Evolutionary conservation across 2,113 vertebrate genomes (phyloP).

Genomic region (Heterotis niloticus): DNA sequence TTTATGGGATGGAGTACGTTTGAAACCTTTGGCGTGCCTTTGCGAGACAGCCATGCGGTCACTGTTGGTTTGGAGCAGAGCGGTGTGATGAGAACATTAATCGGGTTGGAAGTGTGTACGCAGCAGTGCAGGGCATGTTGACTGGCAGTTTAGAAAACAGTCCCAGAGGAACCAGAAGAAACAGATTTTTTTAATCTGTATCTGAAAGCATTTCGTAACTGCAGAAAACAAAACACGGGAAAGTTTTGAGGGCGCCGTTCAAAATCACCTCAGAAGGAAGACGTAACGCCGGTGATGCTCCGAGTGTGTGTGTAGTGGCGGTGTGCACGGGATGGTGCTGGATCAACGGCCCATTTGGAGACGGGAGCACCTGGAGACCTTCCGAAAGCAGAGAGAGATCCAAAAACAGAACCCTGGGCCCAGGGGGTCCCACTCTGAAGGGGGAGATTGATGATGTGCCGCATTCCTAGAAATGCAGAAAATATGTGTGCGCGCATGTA

Average conservation of each 20-base stretch:
- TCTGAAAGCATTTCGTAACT: too few species aligned
- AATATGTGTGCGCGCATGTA: conserved; percentile 11
- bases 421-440: conserved; percentile 57
- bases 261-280: too few species aligned
- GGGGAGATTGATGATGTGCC: conserved; percentile 67
- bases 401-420: conserved; percentile 62
- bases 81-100: background rate
- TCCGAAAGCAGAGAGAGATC: conserved; percentile 59
- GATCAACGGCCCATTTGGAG: conserved; percentile 55
- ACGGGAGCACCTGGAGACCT: conserved; percentile 63
- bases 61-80: background rate
- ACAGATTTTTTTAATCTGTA: background rate
- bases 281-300: too few species aligned
- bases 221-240: too few species aligned
- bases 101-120: background rate
- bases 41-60: background rate
- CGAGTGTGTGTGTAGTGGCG: conserved; percentile 1
- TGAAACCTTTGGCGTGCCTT: background rate
- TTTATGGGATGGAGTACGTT: background rate
- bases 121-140: background rate
- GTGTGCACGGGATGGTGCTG: conserved; percentile 49
- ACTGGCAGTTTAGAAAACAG: background rate
- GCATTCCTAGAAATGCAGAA: conserved; percentile 20
- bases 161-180: conserved; percentile 11
- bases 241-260: too few species aligned